Conservation (phyloP, 2,113 vertebrate species). For the Vicugna pacos region DNA sequence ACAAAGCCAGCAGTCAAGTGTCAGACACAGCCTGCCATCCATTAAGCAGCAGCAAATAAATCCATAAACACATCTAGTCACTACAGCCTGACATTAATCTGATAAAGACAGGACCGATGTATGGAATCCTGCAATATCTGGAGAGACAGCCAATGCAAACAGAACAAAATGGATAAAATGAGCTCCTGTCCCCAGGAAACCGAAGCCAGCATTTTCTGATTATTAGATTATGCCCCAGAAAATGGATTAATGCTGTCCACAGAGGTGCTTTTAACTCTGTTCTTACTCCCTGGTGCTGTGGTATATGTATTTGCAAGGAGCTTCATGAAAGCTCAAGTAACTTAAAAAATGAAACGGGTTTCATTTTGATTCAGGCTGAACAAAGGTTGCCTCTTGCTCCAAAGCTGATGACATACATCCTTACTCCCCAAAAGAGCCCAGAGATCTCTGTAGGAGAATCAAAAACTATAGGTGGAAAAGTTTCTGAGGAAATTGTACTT, state of each 20-base stretch:
- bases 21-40: conserved; percentile 38
- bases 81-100: not conserved
- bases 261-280: not conserved
- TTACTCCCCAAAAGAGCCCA: not conserved
- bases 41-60: conserved; percentile 50
- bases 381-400: not conserved
- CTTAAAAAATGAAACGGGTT: conserved; percentile 24
- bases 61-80: not conserved
- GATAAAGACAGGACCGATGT: not conserved
- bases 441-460: not conserved
- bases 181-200: conserved; percentile 37
- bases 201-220: conserved; percentile 50
- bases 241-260: conserved; percentile 39
- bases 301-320: not conserved
- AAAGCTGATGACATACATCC: not conserved
- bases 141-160: conserved; percentile 7
- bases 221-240: conserved; percentile 57
- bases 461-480: not conserved
- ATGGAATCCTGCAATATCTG: not conserved
- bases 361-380: conserved; percentile 34
- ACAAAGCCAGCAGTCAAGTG: not conserved
- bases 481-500: not conserved
- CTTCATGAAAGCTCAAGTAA: not conserved
- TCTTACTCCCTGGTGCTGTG: not conserved
- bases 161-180: conserved; percentile 36